These are phyloP conservation scores for Panurus biarmicus DNA, from an alignment of 2,113 vertebrate species.

Conservation along the genomic window DNA sequence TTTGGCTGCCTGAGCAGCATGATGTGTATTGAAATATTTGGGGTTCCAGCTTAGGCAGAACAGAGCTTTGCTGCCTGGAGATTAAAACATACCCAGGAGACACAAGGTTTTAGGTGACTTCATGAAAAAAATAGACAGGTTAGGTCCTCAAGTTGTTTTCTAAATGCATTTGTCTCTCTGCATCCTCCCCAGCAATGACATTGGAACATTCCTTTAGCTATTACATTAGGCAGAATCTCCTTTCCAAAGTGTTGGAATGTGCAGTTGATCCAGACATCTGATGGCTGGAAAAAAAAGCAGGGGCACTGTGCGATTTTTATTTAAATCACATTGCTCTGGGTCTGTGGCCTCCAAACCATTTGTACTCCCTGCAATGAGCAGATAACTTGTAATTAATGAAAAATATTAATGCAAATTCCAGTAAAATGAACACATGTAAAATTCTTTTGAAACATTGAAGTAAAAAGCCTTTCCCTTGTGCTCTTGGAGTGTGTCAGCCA, in stretches of 20 bases:
- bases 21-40: neutral
- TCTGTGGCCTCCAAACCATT: neutral
- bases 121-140: neutral
- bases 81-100: neutral
- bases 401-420: neutral
- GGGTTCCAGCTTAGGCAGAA: neutral
- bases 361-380: neutral
- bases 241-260: neutral
- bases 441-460: neutral
- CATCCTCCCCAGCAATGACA: neutral
- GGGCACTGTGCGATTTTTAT: neutral
- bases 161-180: neutral
- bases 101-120: neutral
- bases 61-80: neutral
- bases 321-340: neutral
- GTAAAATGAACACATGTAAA: neutral
- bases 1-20: neutral
- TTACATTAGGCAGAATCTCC: neutral
- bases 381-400: neutral
- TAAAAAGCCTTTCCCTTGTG: neutral
- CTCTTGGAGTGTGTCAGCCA: neutral
- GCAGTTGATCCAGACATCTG: neutral
- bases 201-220: neutral
- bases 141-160: neutral
- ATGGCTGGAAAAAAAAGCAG: neutral